These are phyloP conservation scores for Anadara kagoshimensis DNA, from an alignment of 1,140 invertebrate species.

Conservation along the genomic window DNA sequence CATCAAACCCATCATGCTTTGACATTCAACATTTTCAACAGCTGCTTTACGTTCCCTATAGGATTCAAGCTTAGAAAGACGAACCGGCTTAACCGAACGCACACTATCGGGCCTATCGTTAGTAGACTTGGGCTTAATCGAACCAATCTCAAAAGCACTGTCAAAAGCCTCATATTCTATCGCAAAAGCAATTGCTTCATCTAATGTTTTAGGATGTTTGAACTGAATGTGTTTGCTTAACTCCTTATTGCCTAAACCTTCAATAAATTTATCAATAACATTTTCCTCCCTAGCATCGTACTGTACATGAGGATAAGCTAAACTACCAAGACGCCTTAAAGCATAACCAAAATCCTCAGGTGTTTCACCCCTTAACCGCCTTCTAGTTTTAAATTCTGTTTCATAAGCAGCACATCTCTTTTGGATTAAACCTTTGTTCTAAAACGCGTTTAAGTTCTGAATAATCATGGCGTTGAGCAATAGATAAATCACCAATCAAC, in stretches of 20 bases:
- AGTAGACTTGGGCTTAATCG: too few species aligned
- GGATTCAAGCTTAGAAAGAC: too few species aligned
- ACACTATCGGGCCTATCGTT: too few species aligned
- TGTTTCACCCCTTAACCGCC: background rate
- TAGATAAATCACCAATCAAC: too few species aligned
- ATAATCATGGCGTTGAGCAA: too few species aligned
- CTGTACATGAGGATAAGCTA: background rate
- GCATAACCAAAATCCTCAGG: conserved; percentile 8
- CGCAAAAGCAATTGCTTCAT: conserved; percentile 9
- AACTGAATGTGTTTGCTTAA: conserved; percentile 8
- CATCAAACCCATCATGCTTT: too few species aligned
- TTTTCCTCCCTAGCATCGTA: background rate
- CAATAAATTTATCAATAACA: too few species aligned
- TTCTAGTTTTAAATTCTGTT: conserved; percentile 8
- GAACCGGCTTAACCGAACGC: too few species aligned
- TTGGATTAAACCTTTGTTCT: too few species aligned
- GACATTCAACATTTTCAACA: too few species aligned
- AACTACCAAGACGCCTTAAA: background rate
- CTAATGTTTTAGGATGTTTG: conserved; percentile 1
- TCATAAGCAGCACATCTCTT: conserved; percentile 1
- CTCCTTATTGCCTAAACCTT: conserved; percentile 1
- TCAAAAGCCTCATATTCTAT: conserved; percentile 4
- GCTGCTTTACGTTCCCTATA: too few species aligned
- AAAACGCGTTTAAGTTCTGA: background rate
- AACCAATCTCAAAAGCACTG: background rate